Conservation (phyloP, 2,797 vertebrate genomes). For the Megaceryle alcyon region DNA sequence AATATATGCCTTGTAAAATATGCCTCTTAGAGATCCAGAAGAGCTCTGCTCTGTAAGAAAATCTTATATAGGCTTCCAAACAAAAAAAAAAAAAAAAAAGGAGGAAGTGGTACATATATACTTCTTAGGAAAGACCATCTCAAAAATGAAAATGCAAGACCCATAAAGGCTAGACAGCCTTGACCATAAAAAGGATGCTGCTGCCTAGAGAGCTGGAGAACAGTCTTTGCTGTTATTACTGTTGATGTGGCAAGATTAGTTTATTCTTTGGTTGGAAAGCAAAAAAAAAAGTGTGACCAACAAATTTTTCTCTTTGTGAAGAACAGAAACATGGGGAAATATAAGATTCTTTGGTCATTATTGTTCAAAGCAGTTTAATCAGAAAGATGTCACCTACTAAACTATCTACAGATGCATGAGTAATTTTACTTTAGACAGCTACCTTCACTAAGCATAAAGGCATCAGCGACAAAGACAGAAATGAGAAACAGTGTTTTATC, state of each 20-base stretch:
- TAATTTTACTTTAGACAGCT: neutral
- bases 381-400: neutral
- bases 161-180: neutral
- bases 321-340: neutral
- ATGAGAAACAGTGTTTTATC: neutral
- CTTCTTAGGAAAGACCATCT: neutral
- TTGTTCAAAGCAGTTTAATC: neutral
- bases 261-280: neutral
- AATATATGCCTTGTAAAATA: neutral
- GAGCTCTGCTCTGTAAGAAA: neutral
- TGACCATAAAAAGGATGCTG: neutral
- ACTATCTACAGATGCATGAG: neutral
- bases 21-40: neutral
- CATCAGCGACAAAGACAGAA: neutral
- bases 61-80: neutral
- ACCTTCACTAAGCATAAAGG: neutral
- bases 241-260: neutral
- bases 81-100: neutral
- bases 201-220: neutral
- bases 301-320: neutral
- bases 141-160: neutral
- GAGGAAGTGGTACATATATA: neutral
- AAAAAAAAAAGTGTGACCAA: neutral
- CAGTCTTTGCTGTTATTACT: neutral
- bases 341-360: neutral